These are phyloP conservation scores for Andrena chrysosceles DNA, from an alignment of 2,888 invertebrate species.

Conservation along the genomic window DNA sequence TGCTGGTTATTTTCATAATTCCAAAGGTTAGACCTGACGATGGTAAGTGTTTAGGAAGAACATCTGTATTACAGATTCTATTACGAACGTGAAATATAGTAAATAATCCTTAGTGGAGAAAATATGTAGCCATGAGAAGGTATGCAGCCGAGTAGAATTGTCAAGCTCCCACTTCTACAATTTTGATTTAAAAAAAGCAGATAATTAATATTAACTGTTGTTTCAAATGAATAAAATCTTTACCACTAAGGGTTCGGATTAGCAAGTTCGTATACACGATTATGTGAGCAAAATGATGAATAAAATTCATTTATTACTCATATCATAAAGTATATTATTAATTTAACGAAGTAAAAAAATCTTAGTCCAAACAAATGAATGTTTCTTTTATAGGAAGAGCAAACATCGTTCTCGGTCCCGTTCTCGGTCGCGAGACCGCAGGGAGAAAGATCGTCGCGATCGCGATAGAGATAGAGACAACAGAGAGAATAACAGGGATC, in stretches of 20 bases:
- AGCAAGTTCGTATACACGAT: constrained; percentile 16
- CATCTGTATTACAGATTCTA: constrained; percentile 65
- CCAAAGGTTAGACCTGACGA: constrained; percentile 83
- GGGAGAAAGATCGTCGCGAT: constrained; percentile 85
- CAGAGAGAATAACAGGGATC: constrained; percentile 65
- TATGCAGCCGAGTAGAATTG: neutral
- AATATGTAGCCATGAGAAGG: neutral
- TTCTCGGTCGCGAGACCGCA: constrained; percentile 86
- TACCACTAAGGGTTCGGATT: constrained; percentile 40
- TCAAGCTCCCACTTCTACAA: neutral
- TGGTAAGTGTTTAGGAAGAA: constrained; percentile 83
- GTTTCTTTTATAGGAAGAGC: constrained; percentile 82
- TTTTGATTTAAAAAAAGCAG: neutral
- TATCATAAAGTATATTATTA: neutral
- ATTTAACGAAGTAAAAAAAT: neutral
- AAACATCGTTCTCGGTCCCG: constrained; percentile 84
- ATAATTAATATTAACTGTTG: neutral
- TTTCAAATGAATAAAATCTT: constrained; percentile 1
- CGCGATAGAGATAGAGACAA: constrained; percentile 73
- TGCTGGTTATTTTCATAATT: constrained; percentile 84
- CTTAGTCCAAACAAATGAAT: neutral
- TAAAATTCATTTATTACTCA: neutral
- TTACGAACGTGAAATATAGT: constrained; percentile 50
- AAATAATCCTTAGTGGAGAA: constrained; percentile 24
- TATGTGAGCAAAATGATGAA: neutral